Conservation (phyloP, 2,113 vertebrate species). For the Cyprinodon variegatus region DNA sequence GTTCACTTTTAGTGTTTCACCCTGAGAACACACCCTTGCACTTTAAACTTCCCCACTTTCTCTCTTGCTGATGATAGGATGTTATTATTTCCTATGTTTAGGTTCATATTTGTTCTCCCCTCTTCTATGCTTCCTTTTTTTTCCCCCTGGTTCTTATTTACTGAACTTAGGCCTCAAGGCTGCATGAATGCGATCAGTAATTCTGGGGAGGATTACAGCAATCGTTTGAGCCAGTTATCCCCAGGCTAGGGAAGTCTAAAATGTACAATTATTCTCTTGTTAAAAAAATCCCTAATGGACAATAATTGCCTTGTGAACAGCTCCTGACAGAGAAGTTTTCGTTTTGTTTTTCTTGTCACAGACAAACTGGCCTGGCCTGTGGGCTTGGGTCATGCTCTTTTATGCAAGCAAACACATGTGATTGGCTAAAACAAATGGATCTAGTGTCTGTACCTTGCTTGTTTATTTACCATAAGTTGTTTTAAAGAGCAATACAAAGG, state of each 20-base stretch:
- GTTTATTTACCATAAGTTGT: background rate
- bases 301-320: constrained; percentile 36
- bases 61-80: background rate
- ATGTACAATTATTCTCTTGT: constrained; percentile 58
- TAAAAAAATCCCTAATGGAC: constrained; percentile 18
- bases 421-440: constrained; percentile 1
- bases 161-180: constrained; percentile 21
- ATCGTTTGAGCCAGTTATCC: constrained; percentile 34
- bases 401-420: constrained; percentile 31
- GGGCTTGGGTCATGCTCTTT: constrained; percentile 39
- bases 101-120: constrained; percentile 7
- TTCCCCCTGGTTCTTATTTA: constrained; percentile 2
- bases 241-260: constrained; percentile 22
- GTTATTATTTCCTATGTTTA: constrained; percentile 2
- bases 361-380: constrained; percentile 17
- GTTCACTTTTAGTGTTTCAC: background rate
- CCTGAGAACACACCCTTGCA: too few relatives aligned
- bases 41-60: background rate
- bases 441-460: constrained; percentile 5
- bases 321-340: background rate
- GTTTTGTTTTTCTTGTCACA: constrained; percentile 10
- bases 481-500: constrained; percentile 8
- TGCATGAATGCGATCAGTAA: constrained; percentile 37
- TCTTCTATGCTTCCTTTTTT: constrained; percentile 27
- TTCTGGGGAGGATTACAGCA: constrained; percentile 44